A percentile compares a stretch with the other conserved stretches of the same genome.
Conservation (phyloP, 2,888 invertebrate genomes). For the Melangyna quadrimaculata region DNA sequence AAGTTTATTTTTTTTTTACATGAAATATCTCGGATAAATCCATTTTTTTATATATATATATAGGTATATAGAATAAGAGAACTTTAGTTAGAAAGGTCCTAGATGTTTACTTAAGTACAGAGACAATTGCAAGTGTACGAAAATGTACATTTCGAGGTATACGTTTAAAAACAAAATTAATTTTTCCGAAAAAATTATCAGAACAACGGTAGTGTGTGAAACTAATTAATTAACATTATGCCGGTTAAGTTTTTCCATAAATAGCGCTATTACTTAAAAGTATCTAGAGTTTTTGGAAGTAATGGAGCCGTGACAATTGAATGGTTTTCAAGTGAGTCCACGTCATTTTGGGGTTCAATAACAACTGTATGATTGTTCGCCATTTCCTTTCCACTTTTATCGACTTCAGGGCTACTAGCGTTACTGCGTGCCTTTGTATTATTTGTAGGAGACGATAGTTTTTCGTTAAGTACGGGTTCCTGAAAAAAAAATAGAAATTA, state of each 20-base stretch:
- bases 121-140: conserved; percentile 58
- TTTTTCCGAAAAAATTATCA: conserved; percentile 21
- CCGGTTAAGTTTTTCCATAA: not conserved
- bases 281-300: conserved; percentile 29
- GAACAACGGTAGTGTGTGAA: conserved; percentile 22
- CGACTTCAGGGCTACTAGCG: not conserved
- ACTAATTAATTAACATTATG: conserved; percentile 15
- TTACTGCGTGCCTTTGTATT: not conserved
- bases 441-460: conserved; percentile 1
- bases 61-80: conserved; percentile 45
- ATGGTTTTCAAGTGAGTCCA: conserved; percentile 11
- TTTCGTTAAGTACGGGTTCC: conserved; percentile 18
- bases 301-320: conserved; percentile 35
- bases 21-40: conserved; percentile 44
- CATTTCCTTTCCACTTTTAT: not conserved
- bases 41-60: conserved; percentile 39
- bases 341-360: conserved; percentile 17
- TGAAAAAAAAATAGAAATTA: not conserved
- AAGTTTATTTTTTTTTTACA: conserved; percentile 58
- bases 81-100: conserved; percentile 55
- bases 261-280: conserved; percentile 40
- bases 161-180: conserved; percentile 48
- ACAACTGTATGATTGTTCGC: not conserved
- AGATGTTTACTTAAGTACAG: conserved; percentile 63
- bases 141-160: conserved; percentile 65